phyloP scores from a whole-genome alignment of 2,797 vertebrate species.

The Oreonectes daqikongensis region DNA sequence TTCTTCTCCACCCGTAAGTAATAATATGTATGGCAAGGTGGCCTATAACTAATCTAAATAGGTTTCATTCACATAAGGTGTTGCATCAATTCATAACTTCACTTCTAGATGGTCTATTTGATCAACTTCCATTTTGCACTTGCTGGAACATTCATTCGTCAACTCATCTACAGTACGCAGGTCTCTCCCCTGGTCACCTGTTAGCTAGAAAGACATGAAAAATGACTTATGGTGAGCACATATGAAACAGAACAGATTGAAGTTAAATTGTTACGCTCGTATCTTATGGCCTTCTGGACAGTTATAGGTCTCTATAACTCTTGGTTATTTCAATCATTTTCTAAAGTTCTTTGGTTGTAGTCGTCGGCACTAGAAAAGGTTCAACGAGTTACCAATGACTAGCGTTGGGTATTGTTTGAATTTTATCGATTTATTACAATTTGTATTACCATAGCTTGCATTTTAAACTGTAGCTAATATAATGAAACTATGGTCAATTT shows the following conservation, averaged over 20 bases:
- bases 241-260: conserved; percentile 1
- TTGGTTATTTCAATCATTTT: neutral
- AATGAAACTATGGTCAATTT: no score
- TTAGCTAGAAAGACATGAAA: neutral
- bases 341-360: neutral
- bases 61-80: conserved; percentile 20
- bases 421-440: no score
- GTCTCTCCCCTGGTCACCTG: neutral
- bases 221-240: neutral
- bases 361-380: neutral
- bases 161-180: conserved; percentile 6
- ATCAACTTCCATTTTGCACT: neutral
- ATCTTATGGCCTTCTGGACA: neutral
- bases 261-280: neutral
- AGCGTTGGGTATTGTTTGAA: no score
- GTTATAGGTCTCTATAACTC: neutral
- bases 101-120: neutral
- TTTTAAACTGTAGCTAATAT: no score
- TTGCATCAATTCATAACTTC: neutral
- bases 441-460: no score
- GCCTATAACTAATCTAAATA: conserved; percentile 59
- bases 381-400: neutral
- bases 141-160: neutral
- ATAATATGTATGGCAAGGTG: conserved; percentile 37
- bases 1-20: neutral